Base-by-base conservation (phyloP, 2,113 vertebrate species). In the Sisor rabdophorus region DNA sequence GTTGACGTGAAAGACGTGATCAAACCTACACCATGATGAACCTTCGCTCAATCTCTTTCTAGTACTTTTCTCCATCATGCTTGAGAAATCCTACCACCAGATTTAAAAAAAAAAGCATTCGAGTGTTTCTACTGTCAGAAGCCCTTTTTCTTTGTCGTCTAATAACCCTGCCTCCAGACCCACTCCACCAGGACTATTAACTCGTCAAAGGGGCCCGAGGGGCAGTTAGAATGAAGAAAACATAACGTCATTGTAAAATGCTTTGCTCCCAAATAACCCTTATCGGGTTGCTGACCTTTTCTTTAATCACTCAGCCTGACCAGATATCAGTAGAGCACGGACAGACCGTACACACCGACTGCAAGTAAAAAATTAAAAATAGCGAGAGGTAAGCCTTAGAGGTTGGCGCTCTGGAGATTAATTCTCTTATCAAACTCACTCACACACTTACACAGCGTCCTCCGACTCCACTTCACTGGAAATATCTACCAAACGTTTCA, bases 211-310 rank as follows among this genome's bases (percentile, higher is more conserved):
- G 26, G 36, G 20, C 11, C 64, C 2, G 28, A 26, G 50, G 65
- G 73, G 30, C 28, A 15, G 15, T 79, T 54, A 48, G 48, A 28
- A 52, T 59, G 40, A 53, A 63, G 53, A 36, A 22, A 71, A 79
- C 30, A 58, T 48, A 50, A 71, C 30, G 40, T 64, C 59, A 52
- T 4, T 44, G 54, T 52, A n/a, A 20, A 32, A 32, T 11, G 47
- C 53, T 53, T 26, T 64, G 61, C 70, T 74, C 75, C 52, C 28
- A 70, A 67, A 61, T 65, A 36, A 64, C 53, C 61, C 79, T 84
- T 84, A 82, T 84, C 82, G 55, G 65, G 56, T 71, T 24, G 24
- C n/a, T 75, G 78, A 74, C 80, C 76, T 75, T 78, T 76, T 77
- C 80, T 40, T 60, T 61, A 61, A 40, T 55, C 80, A 80, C 78